Evolutionary conservation across 2,888 invertebrate species (phyloP), one percentile per base, ranked within the genome.

Genomic region (Melanostoma scalare): DNA sequence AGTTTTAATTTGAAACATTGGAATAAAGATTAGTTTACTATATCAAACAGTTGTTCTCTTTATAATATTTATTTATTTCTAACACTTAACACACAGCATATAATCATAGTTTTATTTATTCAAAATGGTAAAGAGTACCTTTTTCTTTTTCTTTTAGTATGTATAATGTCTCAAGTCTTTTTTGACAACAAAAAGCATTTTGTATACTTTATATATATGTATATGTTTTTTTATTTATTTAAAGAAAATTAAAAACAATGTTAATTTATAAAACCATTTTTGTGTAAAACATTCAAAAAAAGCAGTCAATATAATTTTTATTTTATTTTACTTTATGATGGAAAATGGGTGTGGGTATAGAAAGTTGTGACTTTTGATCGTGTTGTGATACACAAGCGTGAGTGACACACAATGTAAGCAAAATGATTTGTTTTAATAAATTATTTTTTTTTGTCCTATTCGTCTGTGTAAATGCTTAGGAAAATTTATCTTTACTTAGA

Each of bases 81-180:
- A 68, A 61, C 55, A 61, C 6, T 80, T 65, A 74, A 79, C 79
- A 75, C 71, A 42, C 80, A 76, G 76, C 67, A 60, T 67, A 50
- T 58, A 63, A 58, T 71, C 31, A 55, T n/a, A 42, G 10, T 61
- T 8, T 20, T 36, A 8, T 33, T 10, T 61, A 35, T 63, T n/a
- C 36, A 52, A 52, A 50, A 52, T 48, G 44, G 48, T 69, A 55
- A 36, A 73, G 36, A 46, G n/a, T 44, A 60, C 44, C 60, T 4
- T 44, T 10, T 20, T 67, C 52, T 30, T 31, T 53, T 35, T 30
- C 6, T 53, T 36, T 58, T 40, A 8, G 58, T 58, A 46, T 42
- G 63, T 38, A 67, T 38, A 53, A 67, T 48, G 40, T 56, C 60
- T 53, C 53, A 65, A 73, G 61, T 65, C 63, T 56, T 77, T 52